These are phyloP conservation scores for Campoletis raptor DNA, from an alignment of 2,888 invertebrate genomes.

Conservation along the genomic window DNA sequence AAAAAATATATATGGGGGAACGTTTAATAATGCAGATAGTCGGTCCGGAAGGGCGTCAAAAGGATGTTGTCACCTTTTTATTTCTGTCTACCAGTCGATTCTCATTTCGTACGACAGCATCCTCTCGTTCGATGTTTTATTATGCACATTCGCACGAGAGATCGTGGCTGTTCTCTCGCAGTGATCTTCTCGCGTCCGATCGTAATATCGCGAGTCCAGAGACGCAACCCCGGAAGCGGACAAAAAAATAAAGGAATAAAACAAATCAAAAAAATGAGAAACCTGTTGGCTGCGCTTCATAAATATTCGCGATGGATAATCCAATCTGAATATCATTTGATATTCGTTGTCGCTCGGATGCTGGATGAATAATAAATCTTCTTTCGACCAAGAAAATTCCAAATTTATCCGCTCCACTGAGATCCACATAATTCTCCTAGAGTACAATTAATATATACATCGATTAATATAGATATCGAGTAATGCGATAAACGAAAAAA, in stretches of 20 bases:
- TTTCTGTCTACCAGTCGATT: constrained; percentile 27
- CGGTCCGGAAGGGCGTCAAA: constrained; percentile 3
- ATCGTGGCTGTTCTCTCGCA: constrained; percentile 27
- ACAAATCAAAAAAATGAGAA: constrained; percentile 23
- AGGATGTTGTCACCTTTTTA: constrained; percentile 24
- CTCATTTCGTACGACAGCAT: constrained; percentile 14
- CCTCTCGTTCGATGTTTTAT: not conserved
- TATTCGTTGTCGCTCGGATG: constrained; percentile 52
- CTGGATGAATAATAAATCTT: constrained; percentile 63
- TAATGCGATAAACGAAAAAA: not conserved
- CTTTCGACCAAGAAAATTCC: constrained; percentile 38
- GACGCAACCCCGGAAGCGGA: not conserved
- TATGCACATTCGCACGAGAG: constrained; percentile 10
- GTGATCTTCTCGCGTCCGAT: constrained; percentile 72
- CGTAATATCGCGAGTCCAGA: constrained; percentile 60
- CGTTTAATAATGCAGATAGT: not conserved
- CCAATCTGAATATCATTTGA: constrained; percentile 63
- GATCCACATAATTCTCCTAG: constrained; percentile 16
- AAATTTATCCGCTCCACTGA: constrained; percentile 24
- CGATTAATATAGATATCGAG: not conserved
- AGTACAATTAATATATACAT: constrained; percentile 8
- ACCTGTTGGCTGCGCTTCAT: constrained; percentile 54
- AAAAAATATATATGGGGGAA: not conserved
- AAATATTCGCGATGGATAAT: constrained; percentile 63
- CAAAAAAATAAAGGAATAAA: not conserved